A percentile compares a stretch with the other conserved stretches of the same genome.
Conservation (phyloP, 1,140 invertebrate genomes). For the Ectropis grisescens region DNA sequence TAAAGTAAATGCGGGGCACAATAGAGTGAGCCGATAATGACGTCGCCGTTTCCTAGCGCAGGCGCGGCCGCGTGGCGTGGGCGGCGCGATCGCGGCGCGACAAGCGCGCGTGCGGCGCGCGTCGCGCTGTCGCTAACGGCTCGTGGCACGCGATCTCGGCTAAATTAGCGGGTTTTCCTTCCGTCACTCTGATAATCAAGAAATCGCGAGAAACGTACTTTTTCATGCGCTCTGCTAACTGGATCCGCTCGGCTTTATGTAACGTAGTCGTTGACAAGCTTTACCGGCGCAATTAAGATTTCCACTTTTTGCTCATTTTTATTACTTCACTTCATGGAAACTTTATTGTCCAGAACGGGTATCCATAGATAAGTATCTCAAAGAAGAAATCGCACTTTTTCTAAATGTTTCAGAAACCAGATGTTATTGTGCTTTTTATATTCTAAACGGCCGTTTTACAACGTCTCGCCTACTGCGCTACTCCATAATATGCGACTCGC, state of each 20-base stretch:
- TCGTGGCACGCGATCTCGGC: slow-evolving; percentile 39
- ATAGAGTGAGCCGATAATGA: slow-evolving; percentile 42
- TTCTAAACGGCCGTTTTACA: slow-evolving; percentile 25
- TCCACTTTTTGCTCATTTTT: slow-evolving; percentile 64
- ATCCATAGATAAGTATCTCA: slow-evolving; percentile 56
- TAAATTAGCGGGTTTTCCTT: slow-evolving; percentile 62
- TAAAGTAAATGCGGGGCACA: slow-evolving; percentile 32
- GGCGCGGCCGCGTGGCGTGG: slow-evolving; percentile 5
- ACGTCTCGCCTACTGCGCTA: slow-evolving; percentile 31
- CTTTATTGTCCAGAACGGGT: slow-evolving; percentile 61
- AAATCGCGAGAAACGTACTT: slow-evolving; percentile 61
- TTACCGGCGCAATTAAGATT: slow-evolving; percentile 64
- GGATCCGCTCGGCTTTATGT: slow-evolving; percentile 59
- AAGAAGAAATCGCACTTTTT: slow-evolving; percentile 65
- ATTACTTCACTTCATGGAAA: slow-evolving; percentile 66
- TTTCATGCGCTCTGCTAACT: slow-evolving; percentile 53
- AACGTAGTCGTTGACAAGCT: slow-evolving; percentile 53
- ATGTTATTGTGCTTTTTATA: slow-evolving; percentile 39
- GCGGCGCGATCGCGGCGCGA: slow-evolving; percentile 9
- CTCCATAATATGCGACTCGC: slow-evolving; percentile 26
- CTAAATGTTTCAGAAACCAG: slow-evolving; percentile 52
- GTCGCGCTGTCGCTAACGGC: slow-evolving; percentile 33
- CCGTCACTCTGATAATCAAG: slow-evolving; percentile 44
- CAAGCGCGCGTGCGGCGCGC: slow-evolving; percentile 16
- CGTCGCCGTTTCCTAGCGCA: slow-evolving; percentile 23